phyloP scores from a whole-genome alignment of 2,113 vertebrate genomes.

The Anolis carolinensis region DNA sequence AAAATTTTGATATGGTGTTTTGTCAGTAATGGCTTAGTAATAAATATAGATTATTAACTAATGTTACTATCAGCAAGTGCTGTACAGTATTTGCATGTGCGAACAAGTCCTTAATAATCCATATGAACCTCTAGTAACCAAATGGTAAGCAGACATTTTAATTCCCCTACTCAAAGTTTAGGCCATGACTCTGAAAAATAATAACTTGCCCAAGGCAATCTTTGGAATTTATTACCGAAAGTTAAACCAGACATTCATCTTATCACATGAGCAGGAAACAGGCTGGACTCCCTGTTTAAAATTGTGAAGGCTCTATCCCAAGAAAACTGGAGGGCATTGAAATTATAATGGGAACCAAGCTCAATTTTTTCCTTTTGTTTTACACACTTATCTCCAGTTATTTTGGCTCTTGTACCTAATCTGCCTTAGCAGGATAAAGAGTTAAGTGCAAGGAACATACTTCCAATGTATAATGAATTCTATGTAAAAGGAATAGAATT shows the following conservation, averaged over 20 bases:
- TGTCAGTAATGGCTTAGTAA: not conserved
- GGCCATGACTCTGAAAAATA: not conserved
- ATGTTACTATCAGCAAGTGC: not conserved
- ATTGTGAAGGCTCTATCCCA: not conserved
- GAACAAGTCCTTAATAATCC: not conserved
- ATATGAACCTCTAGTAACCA: not conserved
- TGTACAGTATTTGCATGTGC: not conserved
- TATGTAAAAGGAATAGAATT: too few species aligned
- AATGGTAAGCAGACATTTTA: not conserved
- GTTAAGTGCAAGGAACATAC: not conserved
- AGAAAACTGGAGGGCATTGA: not conserved
- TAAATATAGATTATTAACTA: not conserved
- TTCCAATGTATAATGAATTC: not conserved
- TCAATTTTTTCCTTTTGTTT: not conserved
- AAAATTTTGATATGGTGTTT: not conserved
- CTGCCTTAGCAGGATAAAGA: not conserved
- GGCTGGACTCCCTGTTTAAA: not conserved
- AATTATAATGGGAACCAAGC: not conserved
- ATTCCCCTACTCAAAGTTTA: not conserved
- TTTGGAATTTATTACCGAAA: conserved; percentile 8
- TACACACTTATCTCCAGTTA: not conserved
- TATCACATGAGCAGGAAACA: not conserved
- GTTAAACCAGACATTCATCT: not conserved
- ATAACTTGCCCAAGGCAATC: not conserved
- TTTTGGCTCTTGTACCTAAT: not conserved